These are phyloP conservation scores for Bhutanitis thaidina DNA, from an alignment of 2,888 invertebrate genomes.

Conservation along the genomic window DNA sequence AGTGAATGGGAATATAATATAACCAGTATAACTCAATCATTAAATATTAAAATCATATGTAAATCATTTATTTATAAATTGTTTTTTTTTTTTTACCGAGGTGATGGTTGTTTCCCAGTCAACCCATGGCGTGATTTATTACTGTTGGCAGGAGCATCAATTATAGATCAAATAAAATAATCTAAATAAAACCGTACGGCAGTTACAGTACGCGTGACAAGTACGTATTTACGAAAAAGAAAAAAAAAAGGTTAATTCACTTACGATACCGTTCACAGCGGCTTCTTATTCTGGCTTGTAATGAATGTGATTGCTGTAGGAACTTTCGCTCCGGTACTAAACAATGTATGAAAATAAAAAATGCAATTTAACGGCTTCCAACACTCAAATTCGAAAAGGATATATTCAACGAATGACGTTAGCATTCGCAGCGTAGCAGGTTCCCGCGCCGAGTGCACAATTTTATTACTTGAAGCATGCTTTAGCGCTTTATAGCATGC, in stretches of 20 bases:
- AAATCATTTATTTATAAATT: too few species aligned
- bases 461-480: background rate
- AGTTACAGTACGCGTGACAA: too few species aligned
- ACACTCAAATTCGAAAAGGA: background rate
- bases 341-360: background rate
- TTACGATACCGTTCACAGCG: background rate
- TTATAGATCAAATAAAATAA: too few species aligned
- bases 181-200: too few species aligned
- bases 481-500: slow-evolving; percentile 2
- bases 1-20: too few species aligned
- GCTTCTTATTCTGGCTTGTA: background rate
- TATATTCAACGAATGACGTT: background rate
- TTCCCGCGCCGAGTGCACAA: slow-evolving; percentile 18
- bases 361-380: background rate
- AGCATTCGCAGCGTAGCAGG: background rate
- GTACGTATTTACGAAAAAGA: too few species aligned
- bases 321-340: background rate
- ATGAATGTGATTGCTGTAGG: background rate
- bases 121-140: too few species aligned
- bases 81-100: too few species aligned
- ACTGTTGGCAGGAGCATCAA: too few species aligned
- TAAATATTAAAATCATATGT: too few species aligned
- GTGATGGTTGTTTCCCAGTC: too few species aligned
- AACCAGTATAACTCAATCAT: too few species aligned
- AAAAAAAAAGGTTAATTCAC: background rate